These are phyloP conservation scores for Uloborus diversus DNA, from an alignment of 1,140 invertebrate species.

Conservation along the genomic window DNA sequence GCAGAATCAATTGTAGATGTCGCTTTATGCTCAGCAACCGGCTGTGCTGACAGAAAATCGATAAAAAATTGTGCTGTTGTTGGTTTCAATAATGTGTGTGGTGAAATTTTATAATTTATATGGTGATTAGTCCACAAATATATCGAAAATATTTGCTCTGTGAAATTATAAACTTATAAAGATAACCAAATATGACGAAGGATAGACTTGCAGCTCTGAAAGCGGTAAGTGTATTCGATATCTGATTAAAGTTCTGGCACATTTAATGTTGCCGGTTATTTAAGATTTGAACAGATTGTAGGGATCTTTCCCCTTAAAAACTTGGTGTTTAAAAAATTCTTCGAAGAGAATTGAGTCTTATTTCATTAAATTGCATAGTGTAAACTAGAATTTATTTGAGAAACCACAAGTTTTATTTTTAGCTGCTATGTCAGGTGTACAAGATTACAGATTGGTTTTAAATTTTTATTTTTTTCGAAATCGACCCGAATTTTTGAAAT, in stretches of 20 bases:
- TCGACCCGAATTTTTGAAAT: too few species aligned
- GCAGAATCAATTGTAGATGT: conserved; percentile 55
- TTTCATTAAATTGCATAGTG: background rate
- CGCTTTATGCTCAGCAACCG: conserved; percentile 43
- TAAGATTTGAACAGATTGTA: conserved; percentile 51
- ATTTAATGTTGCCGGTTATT: conserved; percentile 50
- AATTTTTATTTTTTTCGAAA: too few species aligned
- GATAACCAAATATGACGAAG: conserved; percentile 55
- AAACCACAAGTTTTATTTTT: too few species aligned
- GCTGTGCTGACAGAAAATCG: conserved; percentile 57
- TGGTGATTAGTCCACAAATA: conserved; percentile 38
- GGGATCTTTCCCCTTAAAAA: too few species aligned
- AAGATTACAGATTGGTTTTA: too few species aligned
- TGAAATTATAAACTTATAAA: conserved; percentile 50
- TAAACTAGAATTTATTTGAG: too few species aligned
- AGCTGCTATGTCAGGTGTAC: too few species aligned
- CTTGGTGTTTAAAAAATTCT: too few species aligned
- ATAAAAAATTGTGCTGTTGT: conserved; percentile 56
- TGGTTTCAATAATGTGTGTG: conserved; percentile 55
- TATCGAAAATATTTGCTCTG: conserved; percentile 20
- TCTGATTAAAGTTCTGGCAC: conserved; percentile 14
- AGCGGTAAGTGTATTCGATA: conserved; percentile 54
- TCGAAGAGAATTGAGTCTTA: background rate
- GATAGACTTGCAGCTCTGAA: conserved; percentile 59
- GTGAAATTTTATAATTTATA: conserved; percentile 52